phyloP scores from a whole-genome alignment of 2,797 vertebrate genomes.

The Rhynchonycteris naso region DNA sequence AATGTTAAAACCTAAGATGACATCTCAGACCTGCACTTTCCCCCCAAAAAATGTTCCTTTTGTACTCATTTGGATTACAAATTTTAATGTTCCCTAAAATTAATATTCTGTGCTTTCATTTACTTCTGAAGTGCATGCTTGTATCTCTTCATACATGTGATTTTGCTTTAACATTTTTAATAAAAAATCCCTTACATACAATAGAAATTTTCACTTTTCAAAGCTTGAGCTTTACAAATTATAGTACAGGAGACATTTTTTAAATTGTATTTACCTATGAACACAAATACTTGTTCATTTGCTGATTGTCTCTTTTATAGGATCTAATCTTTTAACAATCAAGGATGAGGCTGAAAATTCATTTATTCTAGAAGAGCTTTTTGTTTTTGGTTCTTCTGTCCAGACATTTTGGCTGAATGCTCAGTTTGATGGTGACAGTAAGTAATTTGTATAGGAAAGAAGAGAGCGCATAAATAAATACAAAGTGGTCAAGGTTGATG shows the following conservation, averaged over 20 bases:
- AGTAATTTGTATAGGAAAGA: slow-evolving; percentile 81
- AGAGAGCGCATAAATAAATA: slow-evolving; percentile 29
- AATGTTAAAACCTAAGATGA: slow-evolving; percentile 39
- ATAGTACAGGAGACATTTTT: neutral
- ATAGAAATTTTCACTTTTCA: slow-evolving; percentile 12
- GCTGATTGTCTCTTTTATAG: slow-evolving; percentile 84
- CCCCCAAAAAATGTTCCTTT: neutral
- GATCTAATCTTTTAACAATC: slow-evolving; percentile 92
- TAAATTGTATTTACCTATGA: slow-evolving; percentile 6
- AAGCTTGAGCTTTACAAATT: slow-evolving; percentile 3
- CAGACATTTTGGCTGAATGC: slow-evolving; percentile 93
- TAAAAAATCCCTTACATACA: slow-evolving; percentile 11
- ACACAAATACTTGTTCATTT: slow-evolving; percentile 43
- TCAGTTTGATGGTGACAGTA: slow-evolving; percentile 89
- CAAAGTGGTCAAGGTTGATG: neutral
- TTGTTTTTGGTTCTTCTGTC: slow-evolving; percentile 86
- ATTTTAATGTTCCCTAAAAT: slow-evolving; percentile 57
- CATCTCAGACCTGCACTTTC: neutral
- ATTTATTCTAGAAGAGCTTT: slow-evolving; percentile 92
- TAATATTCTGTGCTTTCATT: neutral
- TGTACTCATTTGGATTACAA: slow-evolving; percentile 25
- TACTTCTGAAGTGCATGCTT: slow-evolving; percentile 26
- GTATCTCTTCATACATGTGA: neutral
- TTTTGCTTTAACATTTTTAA: slow-evolving; percentile 45
- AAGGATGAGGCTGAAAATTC: slow-evolving; percentile 91